Percentiles rank a stretch among this genome's conserved stretches.
These are phyloP conservation scores for Paradoxurus hermaphroditus DNA, from an alignment of 2,113 vertebrate genomes.

Conservation along the genomic window DNA sequence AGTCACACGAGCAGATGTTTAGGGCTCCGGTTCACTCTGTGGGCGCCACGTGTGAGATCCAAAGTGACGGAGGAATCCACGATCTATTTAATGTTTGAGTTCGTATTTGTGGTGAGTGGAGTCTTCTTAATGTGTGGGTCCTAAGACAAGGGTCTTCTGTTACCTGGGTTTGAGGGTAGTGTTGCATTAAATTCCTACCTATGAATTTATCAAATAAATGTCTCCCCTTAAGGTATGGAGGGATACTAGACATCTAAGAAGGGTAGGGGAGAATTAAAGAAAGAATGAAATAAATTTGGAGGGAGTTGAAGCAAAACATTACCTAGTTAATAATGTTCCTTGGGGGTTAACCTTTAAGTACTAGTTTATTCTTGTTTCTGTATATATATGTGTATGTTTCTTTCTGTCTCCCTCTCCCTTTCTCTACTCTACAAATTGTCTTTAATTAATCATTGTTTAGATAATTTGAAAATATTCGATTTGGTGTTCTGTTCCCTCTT, in stretches of 20 bases:
- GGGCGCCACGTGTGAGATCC: neutral
- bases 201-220: neutral
- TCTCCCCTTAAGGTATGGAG: neutral
- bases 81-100: neutral
- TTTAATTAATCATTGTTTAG: neutral
- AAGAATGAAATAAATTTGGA: neutral
- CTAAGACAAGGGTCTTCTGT: neutral
- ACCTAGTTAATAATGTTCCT: neutral
- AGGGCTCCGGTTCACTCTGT: neutral
- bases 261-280: neutral
- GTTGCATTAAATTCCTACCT: neutral
- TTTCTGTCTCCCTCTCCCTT: neutral
- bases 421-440: neutral
- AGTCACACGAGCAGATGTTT: neutral
- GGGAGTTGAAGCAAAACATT: neutral
- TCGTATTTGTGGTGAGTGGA: neutral
- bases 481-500: neutral
- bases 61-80: neutral
- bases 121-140: neutral
- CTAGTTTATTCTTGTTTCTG: neutral
- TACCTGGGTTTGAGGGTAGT: neutral
- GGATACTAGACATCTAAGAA: neutral
- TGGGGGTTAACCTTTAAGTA: neutral
- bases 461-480: neutral
- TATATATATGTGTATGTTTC: neutral